Conservation (phyloP, 2,888 invertebrate species). For the Dasypogon diadema region DNA sequence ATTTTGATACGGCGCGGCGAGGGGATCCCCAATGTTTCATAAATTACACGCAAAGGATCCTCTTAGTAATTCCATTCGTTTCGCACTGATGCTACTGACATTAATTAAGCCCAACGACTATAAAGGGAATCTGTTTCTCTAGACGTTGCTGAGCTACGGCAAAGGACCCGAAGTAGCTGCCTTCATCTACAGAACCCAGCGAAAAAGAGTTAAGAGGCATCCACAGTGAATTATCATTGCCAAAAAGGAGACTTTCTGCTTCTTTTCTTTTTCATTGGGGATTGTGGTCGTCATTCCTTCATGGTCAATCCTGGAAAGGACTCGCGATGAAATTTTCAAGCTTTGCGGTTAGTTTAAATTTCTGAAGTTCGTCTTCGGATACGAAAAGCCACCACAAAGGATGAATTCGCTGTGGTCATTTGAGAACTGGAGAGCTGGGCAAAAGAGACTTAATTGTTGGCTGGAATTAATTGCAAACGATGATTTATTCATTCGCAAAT, state of each 20-base stretch:
- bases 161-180: background rate
- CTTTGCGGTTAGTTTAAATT: background rate
- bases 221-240: background rate
- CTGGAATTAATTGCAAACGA: background rate
- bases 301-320: background rate
- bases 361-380: background rate
- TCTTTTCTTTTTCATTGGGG: background rate
- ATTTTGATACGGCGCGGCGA: too few species aligned
- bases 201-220: background rate
- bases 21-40: slow-evolving; percentile 26
- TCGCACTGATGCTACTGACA: slow-evolving; percentile 35
- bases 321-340: background rate
- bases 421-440: background rate
- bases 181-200: background rate
- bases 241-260: background rate
- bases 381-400: background rate
- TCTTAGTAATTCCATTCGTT: slow-evolving; percentile 36
- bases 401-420: background rate
- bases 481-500: slow-evolving; percentile 11
- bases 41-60: slow-evolving; percentile 30
- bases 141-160: slow-evolving; percentile 20
- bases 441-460: background rate
- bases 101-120: slow-evolving; percentile 42
- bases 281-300: too few species aligned
- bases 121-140: slow-evolving; percentile 42